A percentile compares a stretch with the other conserved stretches of the same genome.
Conservation (phyloP, 2,888 invertebrate species). For the Polyommatus icarus region DNA sequence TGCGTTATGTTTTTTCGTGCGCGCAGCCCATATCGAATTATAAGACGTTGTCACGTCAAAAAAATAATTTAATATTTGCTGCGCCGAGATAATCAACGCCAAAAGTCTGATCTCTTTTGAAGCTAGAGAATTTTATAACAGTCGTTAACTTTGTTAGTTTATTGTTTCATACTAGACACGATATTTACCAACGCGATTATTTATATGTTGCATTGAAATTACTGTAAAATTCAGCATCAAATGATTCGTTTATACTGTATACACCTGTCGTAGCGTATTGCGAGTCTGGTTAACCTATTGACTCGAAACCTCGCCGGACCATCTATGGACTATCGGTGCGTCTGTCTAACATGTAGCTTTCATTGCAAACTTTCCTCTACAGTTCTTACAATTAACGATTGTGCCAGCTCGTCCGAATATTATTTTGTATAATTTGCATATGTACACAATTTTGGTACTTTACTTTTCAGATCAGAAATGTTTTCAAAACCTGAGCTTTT, state of each 20-base stretch:
- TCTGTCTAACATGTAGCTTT: conserved; percentile 15
- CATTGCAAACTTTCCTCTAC: not conserved
- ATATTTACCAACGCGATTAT: not conserved
- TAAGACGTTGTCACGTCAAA: too few relatives aligned
- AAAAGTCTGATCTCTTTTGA: not conserved
- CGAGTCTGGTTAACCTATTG: conserved; percentile 6
- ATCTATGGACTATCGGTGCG: not conserved
- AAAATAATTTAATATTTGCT: too few relatives aligned
- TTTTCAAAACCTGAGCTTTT: not conserved
- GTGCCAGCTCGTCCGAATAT: not conserved
- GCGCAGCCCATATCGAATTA: too few relatives aligned
- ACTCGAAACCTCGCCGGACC: not conserved
- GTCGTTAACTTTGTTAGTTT: too few relatives aligned
- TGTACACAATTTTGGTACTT: not conserved
- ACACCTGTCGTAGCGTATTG: not conserved
- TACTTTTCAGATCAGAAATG: not conserved
- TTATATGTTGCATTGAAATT: not conserved
- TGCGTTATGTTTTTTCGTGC: too few relatives aligned
- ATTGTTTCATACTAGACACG: too few relatives aligned
- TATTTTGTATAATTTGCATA: not conserved
- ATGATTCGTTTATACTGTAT: not conserved
- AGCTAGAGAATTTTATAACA: too few relatives aligned
- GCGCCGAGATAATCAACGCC: not conserved
- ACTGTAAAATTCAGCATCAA: not conserved
- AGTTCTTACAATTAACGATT: not conserved